Evolutionary conservation across 2,888 invertebrate species (phyloP).

Genomic region (Drosophila diplacantha): DNA sequence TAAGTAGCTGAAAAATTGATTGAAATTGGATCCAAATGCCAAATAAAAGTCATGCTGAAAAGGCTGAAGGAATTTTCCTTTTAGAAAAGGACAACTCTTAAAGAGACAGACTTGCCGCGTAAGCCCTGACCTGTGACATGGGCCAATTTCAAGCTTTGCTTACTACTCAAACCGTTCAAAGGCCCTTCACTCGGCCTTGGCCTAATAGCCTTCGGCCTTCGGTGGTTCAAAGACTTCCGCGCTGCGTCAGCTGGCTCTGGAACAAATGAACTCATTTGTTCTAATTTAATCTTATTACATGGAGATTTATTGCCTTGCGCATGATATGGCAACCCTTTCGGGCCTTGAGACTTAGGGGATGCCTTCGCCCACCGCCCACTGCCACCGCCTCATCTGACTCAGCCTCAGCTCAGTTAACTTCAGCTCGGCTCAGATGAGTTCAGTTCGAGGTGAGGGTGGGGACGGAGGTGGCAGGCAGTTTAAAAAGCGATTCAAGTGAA

Average conservation of each 20-base stretch:
- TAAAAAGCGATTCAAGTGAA: constrained; percentile 50
- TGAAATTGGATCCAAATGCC: constrained; percentile 2
- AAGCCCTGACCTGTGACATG: constrained; percentile 21
- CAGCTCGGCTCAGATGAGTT: background rate
- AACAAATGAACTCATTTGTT: constrained; percentile 67
- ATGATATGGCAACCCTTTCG: constrained; percentile 55
- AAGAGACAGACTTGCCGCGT: constrained; percentile 7
- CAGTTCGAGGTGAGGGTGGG: background rate
- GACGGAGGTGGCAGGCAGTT: constrained; percentile 29
- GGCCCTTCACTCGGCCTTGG: constrained; percentile 9
- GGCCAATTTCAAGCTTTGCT: constrained; percentile 19
- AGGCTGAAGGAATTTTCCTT: background rate
- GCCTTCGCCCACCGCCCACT: background rate
- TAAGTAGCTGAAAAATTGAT: background rate
- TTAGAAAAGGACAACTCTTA: background rate
- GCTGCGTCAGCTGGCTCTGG: constrained; percentile 31
- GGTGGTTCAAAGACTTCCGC: constrained; percentile 17
- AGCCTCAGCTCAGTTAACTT: constrained; percentile 9
- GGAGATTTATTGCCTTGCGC: constrained; percentile 62
- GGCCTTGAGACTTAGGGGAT: constrained; percentile 13
- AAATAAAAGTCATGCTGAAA: constrained; percentile 13
- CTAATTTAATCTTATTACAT: constrained; percentile 64
- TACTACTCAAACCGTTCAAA: constrained; percentile 18
- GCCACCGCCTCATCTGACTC: constrained; percentile 13
- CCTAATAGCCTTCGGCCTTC: constrained; percentile 9